A percentile compares a stretch with the other conserved stretches of the same genome.
phyloP scores from a whole-genome alignment of 2,113 vertebrate genomes.

The Daboia siamensis region DNA sequence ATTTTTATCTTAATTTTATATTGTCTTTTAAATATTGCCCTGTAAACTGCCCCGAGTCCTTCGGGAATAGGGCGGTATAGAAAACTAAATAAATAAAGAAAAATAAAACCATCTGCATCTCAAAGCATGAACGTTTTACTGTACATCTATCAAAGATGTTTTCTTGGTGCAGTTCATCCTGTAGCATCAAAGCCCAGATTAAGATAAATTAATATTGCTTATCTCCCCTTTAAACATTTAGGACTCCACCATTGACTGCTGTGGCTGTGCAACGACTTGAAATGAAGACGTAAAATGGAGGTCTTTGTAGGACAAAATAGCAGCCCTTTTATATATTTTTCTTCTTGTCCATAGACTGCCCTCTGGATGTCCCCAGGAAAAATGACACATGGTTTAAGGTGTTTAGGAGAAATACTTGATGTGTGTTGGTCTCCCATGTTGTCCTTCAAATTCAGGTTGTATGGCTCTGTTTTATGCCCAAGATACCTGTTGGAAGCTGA shows the following conservation, averaged over 20 bases:
- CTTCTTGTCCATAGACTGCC: background rate
- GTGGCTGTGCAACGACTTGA: background rate
- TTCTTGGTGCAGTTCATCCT: constrained; percentile 24
- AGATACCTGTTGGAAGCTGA: background rate
- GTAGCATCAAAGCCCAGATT: constrained; percentile 30
- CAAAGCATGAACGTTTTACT: background rate
- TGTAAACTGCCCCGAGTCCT: too few relatives aligned
- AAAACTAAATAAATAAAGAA: too few relatives aligned
- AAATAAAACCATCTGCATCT: constrained; percentile 1
- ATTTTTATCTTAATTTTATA: too few relatives aligned
- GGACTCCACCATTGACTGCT: background rate
- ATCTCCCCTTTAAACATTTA: background rate
- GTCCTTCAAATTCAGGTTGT: background rate
- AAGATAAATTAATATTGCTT: background rate
- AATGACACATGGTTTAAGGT: background rate
- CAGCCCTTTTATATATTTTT: background rate
- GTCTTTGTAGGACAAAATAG: background rate
- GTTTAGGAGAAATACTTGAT: background rate
- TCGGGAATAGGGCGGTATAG: too few relatives aligned
- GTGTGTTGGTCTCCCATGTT: background rate
- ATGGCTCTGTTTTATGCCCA: background rate
- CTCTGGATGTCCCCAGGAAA: background rate
- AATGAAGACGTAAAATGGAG: background rate
- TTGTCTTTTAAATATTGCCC: too few relatives aligned
- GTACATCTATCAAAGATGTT: constrained; percentile 25